A percentile compares a stretch with the other conserved stretches of the same genome.
Evolutionary conservation across 1,140 invertebrate genomes (phyloP).

Genomic region (Calephelis virginiensis): DNA sequence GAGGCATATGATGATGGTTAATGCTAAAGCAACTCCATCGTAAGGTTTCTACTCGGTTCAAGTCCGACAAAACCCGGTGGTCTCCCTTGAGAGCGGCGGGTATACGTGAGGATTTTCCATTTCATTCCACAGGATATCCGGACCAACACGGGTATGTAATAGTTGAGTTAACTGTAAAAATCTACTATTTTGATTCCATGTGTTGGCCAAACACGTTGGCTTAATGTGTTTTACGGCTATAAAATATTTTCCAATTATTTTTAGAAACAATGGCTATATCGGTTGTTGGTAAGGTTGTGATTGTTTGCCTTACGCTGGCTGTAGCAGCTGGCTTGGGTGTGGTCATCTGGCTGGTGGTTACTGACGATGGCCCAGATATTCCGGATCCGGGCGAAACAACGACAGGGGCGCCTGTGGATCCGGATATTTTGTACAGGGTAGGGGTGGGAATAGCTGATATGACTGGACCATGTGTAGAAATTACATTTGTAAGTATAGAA

Average conservation of each 20-base stretch:
- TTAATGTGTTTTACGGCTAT: too few relatives aligned
- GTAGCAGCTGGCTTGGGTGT: slow-evolving; percentile 49
- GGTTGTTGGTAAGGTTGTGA: slow-evolving; percentile 45
- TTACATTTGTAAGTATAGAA: slow-evolving; percentile 89
- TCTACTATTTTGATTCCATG: too few relatives aligned
- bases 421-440: slow-evolving; percentile 61
- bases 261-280: slow-evolving; percentile 43
- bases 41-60: too few relatives aligned
- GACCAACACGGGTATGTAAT: too few relatives aligned
- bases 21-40: too few relatives aligned
- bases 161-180: too few relatives aligned
- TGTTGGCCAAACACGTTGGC: too few relatives aligned
- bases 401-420: neutral
- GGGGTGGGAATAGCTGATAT: slow-evolving; percentile 91
- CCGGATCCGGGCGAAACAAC: slow-evolving; percentile 8
- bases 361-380: slow-evolving; percentile 23
- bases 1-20: too few relatives aligned
- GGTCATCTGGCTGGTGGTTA: slow-evolving; percentile 42
- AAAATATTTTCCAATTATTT: neutral
- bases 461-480: slow-evolving; percentile 93
- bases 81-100: too few relatives aligned
- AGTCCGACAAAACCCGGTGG: too few relatives aligned
- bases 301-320: slow-evolving; percentile 32
- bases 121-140: too few relatives aligned
- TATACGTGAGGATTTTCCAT: too few relatives aligned